Conservation (phyloP, 1,140 invertebrate genomes). For the Aphelinus certus region DNA sequence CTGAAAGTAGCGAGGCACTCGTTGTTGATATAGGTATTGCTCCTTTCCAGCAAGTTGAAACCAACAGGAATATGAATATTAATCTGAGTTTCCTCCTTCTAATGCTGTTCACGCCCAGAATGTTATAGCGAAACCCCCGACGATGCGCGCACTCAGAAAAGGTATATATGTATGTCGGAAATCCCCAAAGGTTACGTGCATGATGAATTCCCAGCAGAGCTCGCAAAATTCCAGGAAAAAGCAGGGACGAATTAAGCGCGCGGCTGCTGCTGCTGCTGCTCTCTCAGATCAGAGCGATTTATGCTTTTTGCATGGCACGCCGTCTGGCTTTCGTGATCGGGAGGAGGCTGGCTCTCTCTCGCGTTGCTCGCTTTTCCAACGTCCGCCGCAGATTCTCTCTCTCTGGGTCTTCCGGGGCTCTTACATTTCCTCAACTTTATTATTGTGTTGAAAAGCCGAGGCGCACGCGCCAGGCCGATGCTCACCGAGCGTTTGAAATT, state of each 20-base stretch:
- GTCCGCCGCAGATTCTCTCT: constrained; percentile 9
- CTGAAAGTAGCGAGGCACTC: too few relatives aligned
- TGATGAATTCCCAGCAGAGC: too few relatives aligned
- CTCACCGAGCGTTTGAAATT: not conserved
- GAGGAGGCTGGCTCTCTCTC: not conserved
- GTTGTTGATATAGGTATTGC: too few relatives aligned
- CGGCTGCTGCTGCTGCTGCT: not conserved
- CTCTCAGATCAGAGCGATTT: constrained; percentile 23
- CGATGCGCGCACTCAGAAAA: too few relatives aligned
- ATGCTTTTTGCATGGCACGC: constrained; percentile 16
- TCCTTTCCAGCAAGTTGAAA: too few relatives aligned
- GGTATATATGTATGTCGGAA: too few relatives aligned
- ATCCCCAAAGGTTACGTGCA: too few relatives aligned
- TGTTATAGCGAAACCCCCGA: not conserved
- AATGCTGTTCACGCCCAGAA: not conserved
- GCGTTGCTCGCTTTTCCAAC: constrained; percentile 15
- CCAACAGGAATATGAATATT: too few relatives aligned
- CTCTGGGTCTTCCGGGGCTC: not conserved
- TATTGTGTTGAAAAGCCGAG: constrained; percentile 2
- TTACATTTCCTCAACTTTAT: not conserved
- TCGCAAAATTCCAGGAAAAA: not conserved
- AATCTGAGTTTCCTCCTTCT: too few relatives aligned
- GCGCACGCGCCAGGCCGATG: not conserved
- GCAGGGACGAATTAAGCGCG: constrained; percentile 3
- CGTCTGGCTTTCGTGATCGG: not conserved